Base-by-base conservation (phyloP, 2,888 invertebrate genomes). In the Hydropsyche betteni region DNA sequence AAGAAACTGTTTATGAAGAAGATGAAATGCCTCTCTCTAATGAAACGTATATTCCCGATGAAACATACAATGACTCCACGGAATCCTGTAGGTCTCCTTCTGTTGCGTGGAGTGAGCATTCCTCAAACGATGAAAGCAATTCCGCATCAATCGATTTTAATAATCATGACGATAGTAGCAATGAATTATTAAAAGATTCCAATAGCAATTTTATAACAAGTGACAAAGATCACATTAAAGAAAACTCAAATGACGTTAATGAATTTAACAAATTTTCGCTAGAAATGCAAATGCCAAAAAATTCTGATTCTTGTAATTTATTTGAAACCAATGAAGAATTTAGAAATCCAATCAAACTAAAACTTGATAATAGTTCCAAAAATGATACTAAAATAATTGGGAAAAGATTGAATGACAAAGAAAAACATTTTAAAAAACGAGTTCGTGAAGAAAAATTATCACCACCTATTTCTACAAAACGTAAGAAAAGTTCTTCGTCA, bases 1-100 rank as follows among this genome's bases (percentile, higher is more conserved):
- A 86, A 53, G 84, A n/a, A n/a, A n/a, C 83, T 50, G 86, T 86
- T 81, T 84, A 86, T 78, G 79, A 82, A 84, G 75, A 82, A 83
- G 77, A 83, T 84, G 83, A 84, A 58, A 82, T 80, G 80, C 80
- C 55, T 76, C 75, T 58, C 12, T 33, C 16, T 33, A 24, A 58
- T 58, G 36, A 2, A 51, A 61, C 6, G 36, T 52, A 61, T 69
- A 12, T 24, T 61, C 52, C 12, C 74, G 44, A 44, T 44, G 44
- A 44, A 10, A 44, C 6, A 8, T 10, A 2, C 7, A 44, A 58
- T 44, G 74, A 74, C 16, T 50, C 76, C 55, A 55, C 38, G 5
- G 75, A 75, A 50, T 34, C 6, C 7, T n/a, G 38, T n/a, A 68
- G 58, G n/a, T 69, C 76, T 12, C 34, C 44, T n/a, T 36, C 14